Evolutionary conservation across 2,888 invertebrate genomes (phyloP).

Genomic region (Synergus umbraculus): DNA sequence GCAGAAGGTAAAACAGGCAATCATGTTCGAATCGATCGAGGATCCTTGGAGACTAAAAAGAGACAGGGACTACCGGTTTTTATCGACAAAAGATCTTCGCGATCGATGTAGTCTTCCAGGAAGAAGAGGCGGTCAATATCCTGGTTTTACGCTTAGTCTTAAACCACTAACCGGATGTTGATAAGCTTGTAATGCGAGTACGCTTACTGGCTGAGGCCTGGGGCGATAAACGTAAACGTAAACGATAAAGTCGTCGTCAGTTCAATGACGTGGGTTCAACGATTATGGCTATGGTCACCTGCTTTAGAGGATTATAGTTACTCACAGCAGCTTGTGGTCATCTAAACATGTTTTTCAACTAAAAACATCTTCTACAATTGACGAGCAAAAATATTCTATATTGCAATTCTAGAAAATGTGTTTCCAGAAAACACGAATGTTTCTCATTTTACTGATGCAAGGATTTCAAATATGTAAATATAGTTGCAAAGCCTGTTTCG

Average conservation of each 20-base stretch:
- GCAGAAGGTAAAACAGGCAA: neutral
- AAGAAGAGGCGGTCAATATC: constrained; percentile 7
- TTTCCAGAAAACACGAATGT: neutral
- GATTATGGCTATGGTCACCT: constrained; percentile 23
- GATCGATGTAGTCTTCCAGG: neutral
- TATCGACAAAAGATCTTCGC: neutral
- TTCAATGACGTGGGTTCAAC: constrained; percentile 21
- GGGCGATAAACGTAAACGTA: constrained; percentile 17
- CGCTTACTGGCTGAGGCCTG: neutral
- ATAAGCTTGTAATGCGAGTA: constrained; percentile 27
- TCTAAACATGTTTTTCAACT: neutral
- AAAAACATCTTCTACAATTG: neutral
- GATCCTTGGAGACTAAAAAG: neutral
- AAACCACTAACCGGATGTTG: constrained; percentile 16
- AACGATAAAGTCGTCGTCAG: constrained; percentile 24
- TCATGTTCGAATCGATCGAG: neutral
- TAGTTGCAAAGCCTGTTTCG: neutral
- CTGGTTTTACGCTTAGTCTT: neutral
- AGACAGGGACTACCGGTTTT: neutral
- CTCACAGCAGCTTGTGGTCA: neutral
- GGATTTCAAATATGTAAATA: neutral
- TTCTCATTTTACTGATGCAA: neutral
- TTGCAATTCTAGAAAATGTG: too few species aligned
- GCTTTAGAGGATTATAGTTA: neutral
- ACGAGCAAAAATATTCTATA: too few species aligned